Percentiles rank a stretch among this genome's conserved stretches.
These are phyloP conservation scores for Leucoraja ocellata DNA, from an alignment of 2,797 vertebrate species.

Conservation along the genomic window DNA sequence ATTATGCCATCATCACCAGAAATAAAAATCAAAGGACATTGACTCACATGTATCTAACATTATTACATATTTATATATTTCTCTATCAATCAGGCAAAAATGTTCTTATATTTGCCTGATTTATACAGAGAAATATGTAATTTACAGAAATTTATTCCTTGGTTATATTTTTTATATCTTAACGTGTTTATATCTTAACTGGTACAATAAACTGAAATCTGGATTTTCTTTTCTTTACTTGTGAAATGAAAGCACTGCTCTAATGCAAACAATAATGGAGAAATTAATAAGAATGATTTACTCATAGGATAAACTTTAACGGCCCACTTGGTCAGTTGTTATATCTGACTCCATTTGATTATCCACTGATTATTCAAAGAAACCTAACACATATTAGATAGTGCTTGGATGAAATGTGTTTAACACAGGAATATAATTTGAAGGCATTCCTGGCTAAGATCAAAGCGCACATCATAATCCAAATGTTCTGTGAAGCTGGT, in stretches of 20 bases:
- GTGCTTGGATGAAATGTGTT: not conserved
- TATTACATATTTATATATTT: not conserved
- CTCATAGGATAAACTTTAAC: not conserved
- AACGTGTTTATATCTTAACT: not conserved
- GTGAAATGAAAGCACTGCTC: not conserved
- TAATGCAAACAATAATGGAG: not conserved
- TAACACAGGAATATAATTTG: slow-evolving; percentile 7
- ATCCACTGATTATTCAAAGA: not conserved
- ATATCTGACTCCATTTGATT: not conserved
- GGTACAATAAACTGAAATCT: not conserved
- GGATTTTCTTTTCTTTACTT: not conserved
- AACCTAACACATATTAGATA: not conserved
- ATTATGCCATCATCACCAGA: not conserved
- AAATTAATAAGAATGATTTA: not conserved
- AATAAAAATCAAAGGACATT: not conserved
- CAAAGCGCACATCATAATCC: not conserved
- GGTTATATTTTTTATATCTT: too few relatives aligned
- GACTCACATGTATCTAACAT: not conserved
- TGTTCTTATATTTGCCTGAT: not conserved
- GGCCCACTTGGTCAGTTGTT: not conserved
- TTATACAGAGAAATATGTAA: not conserved
- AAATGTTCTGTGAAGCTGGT: slow-evolving; percentile 27
- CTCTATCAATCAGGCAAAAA: not conserved
- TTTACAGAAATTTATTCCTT: not conserved
- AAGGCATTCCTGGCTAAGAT: not conserved